Conservation (phyloP, 1,140 invertebrate genomes). For the Aphelenchoides avenae region DNA sequence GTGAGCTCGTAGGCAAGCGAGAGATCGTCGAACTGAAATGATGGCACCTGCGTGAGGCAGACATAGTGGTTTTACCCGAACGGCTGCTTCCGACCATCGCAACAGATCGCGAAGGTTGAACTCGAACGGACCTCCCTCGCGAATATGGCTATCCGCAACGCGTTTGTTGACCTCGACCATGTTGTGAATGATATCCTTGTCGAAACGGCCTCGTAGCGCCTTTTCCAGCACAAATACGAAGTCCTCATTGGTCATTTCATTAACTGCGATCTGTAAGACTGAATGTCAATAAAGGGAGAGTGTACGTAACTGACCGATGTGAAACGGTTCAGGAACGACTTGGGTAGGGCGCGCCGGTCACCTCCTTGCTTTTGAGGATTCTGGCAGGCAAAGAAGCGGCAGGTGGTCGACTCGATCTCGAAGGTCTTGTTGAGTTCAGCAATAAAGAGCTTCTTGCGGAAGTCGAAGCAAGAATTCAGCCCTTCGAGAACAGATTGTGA, state of each 20-base stretch:
- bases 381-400: slow-evolving; percentile 91
- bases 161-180: slow-evolving; percentile 24
- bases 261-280: slow-evolving; percentile 71
- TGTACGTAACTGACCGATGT: slow-evolving; percentile 70
- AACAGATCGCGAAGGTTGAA: slow-evolving; percentile 91
- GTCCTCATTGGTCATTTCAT: slow-evolving; percentile 74
- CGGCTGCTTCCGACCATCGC: slow-evolving; percentile 68
- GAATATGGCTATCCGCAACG: background rate
- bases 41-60: slow-evolving; percentile 1
- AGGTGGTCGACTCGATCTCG: slow-evolving; percentile 66
- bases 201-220: slow-evolving; percentile 38
- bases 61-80: background rate
- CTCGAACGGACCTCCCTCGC: slow-evolving; percentile 69
- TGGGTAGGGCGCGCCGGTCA: slow-evolving; percentile 84
- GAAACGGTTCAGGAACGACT: slow-evolving; percentile 95
- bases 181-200: slow-evolving; percentile 15
- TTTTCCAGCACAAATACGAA: slow-evolving; percentile 66
- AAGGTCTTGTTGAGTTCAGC: slow-evolving; percentile 88
- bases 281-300: background rate
- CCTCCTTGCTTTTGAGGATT: slow-evolving; percentile 95
- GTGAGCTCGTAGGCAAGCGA: slow-evolving; percentile 60
- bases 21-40: slow-evolving; percentile 35
- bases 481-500: slow-evolving; percentile 97
- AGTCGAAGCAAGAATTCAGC: slow-evolving; percentile 95
- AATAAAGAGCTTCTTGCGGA: slow-evolving; percentile 88